Conservation (phyloP, 2,113 vertebrate species). For the Pelusios castaneus region DNA sequence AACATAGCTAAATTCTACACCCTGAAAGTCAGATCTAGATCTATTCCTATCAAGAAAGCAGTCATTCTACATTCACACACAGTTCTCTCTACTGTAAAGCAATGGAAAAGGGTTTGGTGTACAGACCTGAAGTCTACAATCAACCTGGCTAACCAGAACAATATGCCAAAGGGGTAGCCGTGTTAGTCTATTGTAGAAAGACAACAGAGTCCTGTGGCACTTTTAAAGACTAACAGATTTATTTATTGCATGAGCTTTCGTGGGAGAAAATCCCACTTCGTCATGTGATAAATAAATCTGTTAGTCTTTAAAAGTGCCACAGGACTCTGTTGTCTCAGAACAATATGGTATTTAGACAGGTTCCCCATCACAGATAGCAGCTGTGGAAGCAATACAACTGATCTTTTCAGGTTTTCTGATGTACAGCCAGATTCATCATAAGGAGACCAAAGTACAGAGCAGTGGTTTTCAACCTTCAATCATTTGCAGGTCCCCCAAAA, state of each 20-base stretch:
- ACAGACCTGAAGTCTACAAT: neutral
- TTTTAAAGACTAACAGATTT: too few relatives aligned
- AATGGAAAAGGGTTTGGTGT: fast-evolving
- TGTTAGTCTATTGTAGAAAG: too few relatives aligned
- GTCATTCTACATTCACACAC: neutral
- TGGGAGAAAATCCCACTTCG: too few relatives aligned
- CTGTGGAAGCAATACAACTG: neutral
- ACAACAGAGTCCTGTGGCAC: too few relatives aligned
- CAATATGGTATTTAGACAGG: fast-evolving
- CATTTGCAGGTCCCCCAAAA: neutral
- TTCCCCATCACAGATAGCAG: fast-evolving
- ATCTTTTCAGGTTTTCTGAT: too few relatives aligned
- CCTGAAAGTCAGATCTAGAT: neutral
- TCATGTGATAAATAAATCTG: too few relatives aligned
- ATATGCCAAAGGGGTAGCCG: too few relatives aligned
- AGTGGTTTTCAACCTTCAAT: neutral
- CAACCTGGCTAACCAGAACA: neutral
- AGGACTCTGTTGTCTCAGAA: too few relatives aligned
- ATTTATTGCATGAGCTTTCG: too few relatives aligned
- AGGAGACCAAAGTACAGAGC: neutral
- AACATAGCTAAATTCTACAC: neutral
- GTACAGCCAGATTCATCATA: fast-evolving
- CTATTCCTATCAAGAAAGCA: neutral
- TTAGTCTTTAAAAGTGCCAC: too few relatives aligned
- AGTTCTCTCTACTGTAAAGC: neutral